Percentiles rank a stretch among this genome's conserved stretches.
These are phyloP conservation scores for Sebastolobus alascanus DNA, from an alignment of 2,797 vertebrate species.

Conservation along the genomic window DNA sequence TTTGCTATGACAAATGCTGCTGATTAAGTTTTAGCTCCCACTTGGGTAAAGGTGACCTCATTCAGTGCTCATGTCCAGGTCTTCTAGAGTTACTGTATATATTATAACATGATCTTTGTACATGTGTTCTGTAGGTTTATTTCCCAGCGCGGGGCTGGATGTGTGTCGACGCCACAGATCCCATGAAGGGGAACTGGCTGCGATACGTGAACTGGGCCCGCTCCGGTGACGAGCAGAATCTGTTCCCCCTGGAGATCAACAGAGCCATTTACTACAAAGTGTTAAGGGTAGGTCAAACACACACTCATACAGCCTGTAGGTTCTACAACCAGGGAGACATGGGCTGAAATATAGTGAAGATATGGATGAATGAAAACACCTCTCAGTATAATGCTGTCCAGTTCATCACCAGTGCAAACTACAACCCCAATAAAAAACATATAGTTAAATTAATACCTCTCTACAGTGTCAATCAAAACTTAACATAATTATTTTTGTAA, in stretches of 20 bases:
- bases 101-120: not conserved
- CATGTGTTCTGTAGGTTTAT: conserved; percentile 87
- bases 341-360: not conserved
- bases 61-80: not conserved
- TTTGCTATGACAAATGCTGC: not conserved
- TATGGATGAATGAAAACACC: not conserved
- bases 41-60: not conserved
- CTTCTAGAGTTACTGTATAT: not conserved
- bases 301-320: not conserved
- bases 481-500: not conserved
- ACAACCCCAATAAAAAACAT: not conserved
- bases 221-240: conserved; percentile 92
- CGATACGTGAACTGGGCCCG: conserved; percentile 95
- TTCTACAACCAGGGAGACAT: not conserved
- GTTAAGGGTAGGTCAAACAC: conserved; percentile 85
- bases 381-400: not conserved
- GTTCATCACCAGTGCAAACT: not conserved
- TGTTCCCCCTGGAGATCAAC: conserved; percentile 96
- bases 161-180: conserved; percentile 96
- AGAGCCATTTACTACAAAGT: conserved; percentile 96
- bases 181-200: conserved; percentile 94
- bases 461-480: not conserved
- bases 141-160: conserved; percentile 96
- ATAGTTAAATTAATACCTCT: not conserved
- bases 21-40: not conserved